Conservation (phyloP, 2,113 vertebrate species). For the Melanerpes formicivorus region DNA sequence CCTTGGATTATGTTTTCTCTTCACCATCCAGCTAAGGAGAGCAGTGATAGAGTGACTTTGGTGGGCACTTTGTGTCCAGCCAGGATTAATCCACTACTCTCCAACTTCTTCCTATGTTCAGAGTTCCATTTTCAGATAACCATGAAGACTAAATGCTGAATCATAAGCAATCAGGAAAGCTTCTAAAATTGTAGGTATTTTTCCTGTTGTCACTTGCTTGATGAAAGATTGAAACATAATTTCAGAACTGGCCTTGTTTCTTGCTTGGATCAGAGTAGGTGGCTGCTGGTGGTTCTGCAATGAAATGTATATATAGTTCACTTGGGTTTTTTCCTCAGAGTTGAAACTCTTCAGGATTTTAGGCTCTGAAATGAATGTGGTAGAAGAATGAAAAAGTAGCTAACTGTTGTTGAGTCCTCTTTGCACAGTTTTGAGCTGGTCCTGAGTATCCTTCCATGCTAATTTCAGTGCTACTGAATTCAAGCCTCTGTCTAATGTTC, state of each 20-base stretch:
- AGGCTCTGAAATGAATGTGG: neutral
- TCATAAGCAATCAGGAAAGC: neutral
- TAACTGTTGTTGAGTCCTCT: neutral
- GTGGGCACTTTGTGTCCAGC: too few species aligned
- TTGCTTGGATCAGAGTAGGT: neutral
- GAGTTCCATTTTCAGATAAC: neutral
- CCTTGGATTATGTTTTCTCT: neutral
- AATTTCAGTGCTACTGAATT: neutral
- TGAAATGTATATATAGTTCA: neutral
- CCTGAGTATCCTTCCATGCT: neutral
- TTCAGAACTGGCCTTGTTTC: neutral
- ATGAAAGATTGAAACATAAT: neutral
- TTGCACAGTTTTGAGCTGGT: neutral
- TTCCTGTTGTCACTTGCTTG: neutral
- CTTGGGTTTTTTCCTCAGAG: neutral
- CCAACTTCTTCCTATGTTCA: neutral
- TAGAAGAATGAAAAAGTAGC: neutral
- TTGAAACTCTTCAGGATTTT: neutral
- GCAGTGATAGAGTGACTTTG: neutral
- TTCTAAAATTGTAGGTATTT: neutral
- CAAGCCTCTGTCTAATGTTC: neutral
- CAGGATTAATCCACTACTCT: neutral
- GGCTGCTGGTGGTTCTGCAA: neutral
- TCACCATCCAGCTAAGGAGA: neutral
- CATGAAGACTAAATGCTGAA: neutral